Percentiles rank a stretch among this genome's conserved stretches.
These are phyloP conservation scores for Hippolais icterina DNA, from an alignment of 2,113 vertebrate genomes.

Conservation along the genomic window DNA sequence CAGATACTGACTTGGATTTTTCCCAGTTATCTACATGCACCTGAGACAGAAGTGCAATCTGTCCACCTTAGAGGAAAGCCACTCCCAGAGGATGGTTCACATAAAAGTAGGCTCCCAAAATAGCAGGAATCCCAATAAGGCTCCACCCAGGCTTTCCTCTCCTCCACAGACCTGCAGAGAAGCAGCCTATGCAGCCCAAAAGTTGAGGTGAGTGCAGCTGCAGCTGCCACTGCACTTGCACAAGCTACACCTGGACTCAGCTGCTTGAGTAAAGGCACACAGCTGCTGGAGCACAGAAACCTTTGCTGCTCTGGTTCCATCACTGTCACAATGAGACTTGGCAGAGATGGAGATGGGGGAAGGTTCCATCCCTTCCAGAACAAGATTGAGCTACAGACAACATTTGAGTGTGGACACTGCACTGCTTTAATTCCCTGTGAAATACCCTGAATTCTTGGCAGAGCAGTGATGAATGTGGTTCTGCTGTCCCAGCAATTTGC, in stretches of 20 bases:
- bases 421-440: not conserved
- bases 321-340: not conserved
- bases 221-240: not conserved
- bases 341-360: not conserved
- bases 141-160: not conserved
- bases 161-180: not conserved
- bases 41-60: not conserved
- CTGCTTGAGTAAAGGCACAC: not conserved
- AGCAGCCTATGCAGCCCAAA: not conserved
- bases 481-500: not conserved
- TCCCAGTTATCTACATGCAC: not conserved
- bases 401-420: rapidly evolving
- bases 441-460: not conserved
- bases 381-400: not conserved
- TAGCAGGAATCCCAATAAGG: not conserved
- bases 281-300: not conserved
- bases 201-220: not conserved
- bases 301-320: not conserved
- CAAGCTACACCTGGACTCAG: not conserved
- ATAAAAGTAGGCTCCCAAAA: not conserved
- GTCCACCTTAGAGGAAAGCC: not conserved
- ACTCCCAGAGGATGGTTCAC: not conserved
- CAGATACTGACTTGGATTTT: not conserved
- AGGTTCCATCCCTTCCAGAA: not conserved
- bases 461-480: not conserved